These are phyloP conservation scores for Anticlea derivata DNA, from an alignment of 2,888 invertebrate genomes.

Conservation along the genomic window DNA sequence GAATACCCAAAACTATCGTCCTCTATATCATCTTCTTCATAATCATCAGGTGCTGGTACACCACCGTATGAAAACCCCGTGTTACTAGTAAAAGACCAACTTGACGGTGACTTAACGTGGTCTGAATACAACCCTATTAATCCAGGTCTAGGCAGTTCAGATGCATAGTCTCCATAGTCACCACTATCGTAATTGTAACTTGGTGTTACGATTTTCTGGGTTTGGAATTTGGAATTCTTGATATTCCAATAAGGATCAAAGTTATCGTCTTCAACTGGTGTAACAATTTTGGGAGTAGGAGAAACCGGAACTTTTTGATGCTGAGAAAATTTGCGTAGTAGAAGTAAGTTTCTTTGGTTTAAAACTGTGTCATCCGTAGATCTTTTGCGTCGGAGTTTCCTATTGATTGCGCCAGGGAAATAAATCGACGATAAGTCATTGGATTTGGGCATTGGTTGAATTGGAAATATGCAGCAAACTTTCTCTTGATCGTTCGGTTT, in stretches of 20 bases:
- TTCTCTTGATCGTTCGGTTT: constrained; percentile 34
- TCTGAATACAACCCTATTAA: constrained; percentile 71
- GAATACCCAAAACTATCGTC: constrained; percentile 61
- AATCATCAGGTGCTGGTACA: constrained; percentile 31
- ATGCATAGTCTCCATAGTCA: constrained; percentile 59
- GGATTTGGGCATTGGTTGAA: constrained; percentile 29
- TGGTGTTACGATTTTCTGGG: constrained; percentile 28
- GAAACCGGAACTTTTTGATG: constrained; percentile 39
- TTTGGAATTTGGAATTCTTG: constrained; percentile 56
- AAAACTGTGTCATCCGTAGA: constrained; percentile 46
- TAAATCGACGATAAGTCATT: constrained; percentile 36
- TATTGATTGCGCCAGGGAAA: constrained; percentile 42
- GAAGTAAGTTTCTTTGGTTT: constrained; percentile 59
- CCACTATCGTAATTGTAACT: constrained; percentile 45
- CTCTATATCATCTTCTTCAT: constrained; percentile 51
- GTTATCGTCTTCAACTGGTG: constrained; percentile 50
- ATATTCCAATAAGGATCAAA: constrained; percentile 75
- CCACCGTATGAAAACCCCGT: constrained; percentile 44
- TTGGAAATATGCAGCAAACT: constrained; percentile 60
- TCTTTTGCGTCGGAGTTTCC: constrained; percentile 41
- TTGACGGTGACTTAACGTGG: constrained; percentile 45
- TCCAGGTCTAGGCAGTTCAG: constrained; percentile 69
- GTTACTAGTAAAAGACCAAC: constrained; percentile 48
- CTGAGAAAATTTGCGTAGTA: constrained; percentile 50
- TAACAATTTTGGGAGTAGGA: constrained; percentile 47